Percentiles rank a stretch among this genome's conserved stretches.
phyloP scores from a whole-genome alignment of 2,113 vertebrate species.

The Poeciliopsis prolifica region DNA sequence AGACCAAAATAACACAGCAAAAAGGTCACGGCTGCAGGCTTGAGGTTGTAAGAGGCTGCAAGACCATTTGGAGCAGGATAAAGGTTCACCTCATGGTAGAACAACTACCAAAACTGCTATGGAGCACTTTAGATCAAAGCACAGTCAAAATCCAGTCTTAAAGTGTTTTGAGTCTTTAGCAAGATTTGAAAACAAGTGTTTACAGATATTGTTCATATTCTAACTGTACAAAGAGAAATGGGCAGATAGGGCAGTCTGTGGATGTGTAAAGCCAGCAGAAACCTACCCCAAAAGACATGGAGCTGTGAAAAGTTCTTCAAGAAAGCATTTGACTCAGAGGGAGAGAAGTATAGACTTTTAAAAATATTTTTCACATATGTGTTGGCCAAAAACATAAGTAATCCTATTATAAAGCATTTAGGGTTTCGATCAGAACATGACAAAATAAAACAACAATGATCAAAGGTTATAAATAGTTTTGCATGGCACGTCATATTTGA shows the following conservation, averaged over 20 bases:
- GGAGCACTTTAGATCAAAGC: no score
- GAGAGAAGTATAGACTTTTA: not conserved
- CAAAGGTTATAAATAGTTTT: not conserved
- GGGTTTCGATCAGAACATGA: not conserved
- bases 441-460: not conserved
- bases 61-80: no score
- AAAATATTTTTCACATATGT: not conserved
- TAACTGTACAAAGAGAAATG: not conserved
- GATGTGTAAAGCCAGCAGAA: not conserved
- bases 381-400: not conserved
- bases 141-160: no score
- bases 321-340: not conserved
- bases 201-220: not conserved
- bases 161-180: no score
- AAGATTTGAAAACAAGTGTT: not conserved
- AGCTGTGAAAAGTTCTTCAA: not conserved
- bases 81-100: no score
- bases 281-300: not conserved
- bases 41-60: no score
- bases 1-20: no score
- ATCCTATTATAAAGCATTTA: not conserved
- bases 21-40: no score
- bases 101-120: no score
- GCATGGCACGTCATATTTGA: not conserved
- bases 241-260: not conserved